A percentile compares a stretch with the other conserved stretches of the same genome.
These are phyloP conservation scores for Lottia scabra DNA, from an alignment of 2,888 invertebrate species.

Conservation along the genomic window DNA sequence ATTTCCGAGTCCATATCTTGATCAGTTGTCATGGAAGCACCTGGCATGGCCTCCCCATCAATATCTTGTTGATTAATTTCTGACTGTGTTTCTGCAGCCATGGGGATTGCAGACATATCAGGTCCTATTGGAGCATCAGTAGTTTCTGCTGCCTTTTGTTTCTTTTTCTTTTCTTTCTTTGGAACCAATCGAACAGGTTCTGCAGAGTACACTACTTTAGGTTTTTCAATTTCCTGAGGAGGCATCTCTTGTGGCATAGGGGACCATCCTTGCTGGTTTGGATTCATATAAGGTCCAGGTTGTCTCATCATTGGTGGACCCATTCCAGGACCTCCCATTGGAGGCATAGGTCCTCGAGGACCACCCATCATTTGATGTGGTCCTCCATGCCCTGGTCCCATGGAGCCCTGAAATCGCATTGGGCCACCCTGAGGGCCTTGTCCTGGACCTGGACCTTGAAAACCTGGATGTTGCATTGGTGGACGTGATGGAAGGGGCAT, in stretches of 20 bases:
- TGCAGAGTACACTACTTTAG: conserved; percentile 62
- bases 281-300: conserved; percentile 15
- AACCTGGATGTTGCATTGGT: conserved; percentile 12
- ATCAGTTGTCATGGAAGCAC: conserved; percentile 5
- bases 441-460: conserved; percentile 13
- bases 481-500: conserved; percentile 36
- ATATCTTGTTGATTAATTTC: conserved; percentile 17
- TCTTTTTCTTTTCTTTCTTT: conserved; percentile 42
- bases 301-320: conserved; percentile 17
- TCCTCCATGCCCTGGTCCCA: conserved; percentile 20
- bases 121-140: conserved; percentile 9
- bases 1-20: conserved; percentile 25
- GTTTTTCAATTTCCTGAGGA: conserved; percentile 41
- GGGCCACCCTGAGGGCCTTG: conserved; percentile 34
- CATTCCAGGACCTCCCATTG: conserved; percentile 13
- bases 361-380: conserved; percentile 24
- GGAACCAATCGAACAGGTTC: conserved; percentile 55
- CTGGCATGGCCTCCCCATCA: conserved; percentile 8
- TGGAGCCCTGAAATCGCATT: conserved; percentile 28
- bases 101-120: conserved; percentile 20
- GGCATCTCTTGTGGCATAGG: conserved; percentile 25
- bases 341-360: background rate
- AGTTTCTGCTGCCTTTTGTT: conserved; percentile 26
- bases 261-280: conserved; percentile 22
- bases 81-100: conserved; percentile 27